Evolutionary conservation across 2,888 invertebrate species (phyloP).

Genomic region (Cecidostiba fungosa): DNA sequence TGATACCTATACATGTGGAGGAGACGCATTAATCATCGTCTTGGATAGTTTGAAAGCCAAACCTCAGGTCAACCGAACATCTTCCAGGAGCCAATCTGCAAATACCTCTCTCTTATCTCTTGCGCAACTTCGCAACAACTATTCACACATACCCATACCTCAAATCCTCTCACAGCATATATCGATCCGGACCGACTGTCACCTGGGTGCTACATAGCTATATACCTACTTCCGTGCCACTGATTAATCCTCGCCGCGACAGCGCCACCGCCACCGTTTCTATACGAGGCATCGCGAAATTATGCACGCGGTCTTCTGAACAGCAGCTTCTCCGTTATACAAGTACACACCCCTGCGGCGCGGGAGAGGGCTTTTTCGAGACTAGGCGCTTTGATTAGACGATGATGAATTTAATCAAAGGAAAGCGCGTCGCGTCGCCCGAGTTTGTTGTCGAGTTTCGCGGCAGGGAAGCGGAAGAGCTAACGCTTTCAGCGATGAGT

Average conservation of each 20-base stretch:
- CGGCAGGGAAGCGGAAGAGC: background rate
- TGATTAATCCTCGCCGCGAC: conserved; percentile 52
- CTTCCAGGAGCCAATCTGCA: conserved; percentile 1
- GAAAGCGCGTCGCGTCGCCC: conserved; percentile 28
- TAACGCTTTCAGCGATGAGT: background rate
- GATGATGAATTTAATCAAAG: conserved; percentile 63
- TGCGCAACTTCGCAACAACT: background rate
- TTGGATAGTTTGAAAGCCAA: conserved; percentile 16
- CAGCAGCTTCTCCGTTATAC: conserved; percentile 20
- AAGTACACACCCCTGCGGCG: background rate
- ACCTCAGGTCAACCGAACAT: conserved; percentile 6
- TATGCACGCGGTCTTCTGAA: conserved; percentile 6
- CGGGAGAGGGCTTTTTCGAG: background rate
- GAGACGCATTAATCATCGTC: conserved; percentile 1
- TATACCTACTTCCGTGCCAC: conserved; percentile 33
- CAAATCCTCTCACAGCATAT: background rate
- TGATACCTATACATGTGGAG: background rate
- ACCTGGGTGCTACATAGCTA: conserved; percentile 35
- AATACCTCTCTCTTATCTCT: conserved; percentile 12
- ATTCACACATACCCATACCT: background rate
- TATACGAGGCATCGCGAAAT: conserved; percentile 49
- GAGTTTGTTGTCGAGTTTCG: conserved; percentile 28
- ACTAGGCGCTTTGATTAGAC: conserved; percentile 59
- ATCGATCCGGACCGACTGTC: background rate
- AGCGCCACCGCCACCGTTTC: conserved; percentile 53